phyloP scores from a whole-genome alignment of 2,888 invertebrate species.

The Acanthoscelides obtectus region DNA sequence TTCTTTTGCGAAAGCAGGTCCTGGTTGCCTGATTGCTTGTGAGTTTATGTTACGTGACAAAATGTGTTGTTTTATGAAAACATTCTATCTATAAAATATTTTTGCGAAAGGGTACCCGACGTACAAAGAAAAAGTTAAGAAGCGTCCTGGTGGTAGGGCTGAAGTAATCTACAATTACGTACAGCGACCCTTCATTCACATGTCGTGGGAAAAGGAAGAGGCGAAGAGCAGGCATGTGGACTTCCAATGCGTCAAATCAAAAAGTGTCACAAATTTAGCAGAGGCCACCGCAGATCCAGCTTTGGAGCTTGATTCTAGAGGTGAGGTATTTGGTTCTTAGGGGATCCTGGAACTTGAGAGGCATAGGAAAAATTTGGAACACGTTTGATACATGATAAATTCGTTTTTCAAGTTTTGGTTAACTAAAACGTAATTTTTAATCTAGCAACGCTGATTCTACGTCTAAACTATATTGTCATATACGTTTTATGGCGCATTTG shows the following conservation, averaged over 20 bases:
- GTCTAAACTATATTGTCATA: no score
- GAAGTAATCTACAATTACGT: slow-evolving; percentile 99
- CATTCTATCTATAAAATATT: background rate
- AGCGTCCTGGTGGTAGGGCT: slow-evolving; percentile 88
- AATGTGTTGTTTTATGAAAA: no score
- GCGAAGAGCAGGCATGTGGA: slow-evolving; percentile 98
- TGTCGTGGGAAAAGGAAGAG: slow-evolving; percentile 99
- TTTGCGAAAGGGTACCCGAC: slow-evolving; percentile 77
- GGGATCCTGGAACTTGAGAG: no score
- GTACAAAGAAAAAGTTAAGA: slow-evolving; percentile 97
- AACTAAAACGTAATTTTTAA: no score
- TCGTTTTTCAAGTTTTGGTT: no score
- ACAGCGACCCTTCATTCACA: slow-evolving; percentile 96
- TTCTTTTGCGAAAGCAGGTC: no score
- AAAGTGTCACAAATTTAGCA: slow-evolving; percentile 94
- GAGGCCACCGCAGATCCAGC: slow-evolving; percentile 92
- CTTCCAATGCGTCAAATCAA: slow-evolving; percentile 97
- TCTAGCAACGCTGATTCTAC: no score
- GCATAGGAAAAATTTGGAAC: no score
- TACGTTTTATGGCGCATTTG: no score
- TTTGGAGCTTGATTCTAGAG: slow-evolving; percentile 61
- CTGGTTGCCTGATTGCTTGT: no score
- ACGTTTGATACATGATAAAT: no score
- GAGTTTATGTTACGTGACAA: no score
- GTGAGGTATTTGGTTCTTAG: background rate